Base-by-base conservation (phyloP, 2,797 vertebrate species). In the Borostomias antarcticus region DNA sequence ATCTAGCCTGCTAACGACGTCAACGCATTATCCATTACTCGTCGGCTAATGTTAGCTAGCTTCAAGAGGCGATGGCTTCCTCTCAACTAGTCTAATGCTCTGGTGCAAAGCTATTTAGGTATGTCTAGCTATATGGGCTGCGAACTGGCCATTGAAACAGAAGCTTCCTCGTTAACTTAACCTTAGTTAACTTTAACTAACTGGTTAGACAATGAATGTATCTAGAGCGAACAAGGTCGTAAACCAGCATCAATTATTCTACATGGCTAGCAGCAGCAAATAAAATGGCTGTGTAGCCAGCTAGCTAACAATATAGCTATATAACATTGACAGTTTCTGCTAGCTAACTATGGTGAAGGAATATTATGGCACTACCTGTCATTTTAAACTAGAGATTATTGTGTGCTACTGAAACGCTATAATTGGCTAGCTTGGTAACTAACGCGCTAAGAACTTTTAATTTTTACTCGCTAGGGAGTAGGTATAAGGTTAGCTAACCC, bases 1-100 rank as follows among this genome's bases (percentile, higher is more conserved):
- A 51, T 57, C 63, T 70, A n/a, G n/a, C n/a, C n/a, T n/a, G n/a
- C n/a, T n/a, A n/a, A n/a, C n/a, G n/a, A n/a, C n/a, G n/a, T n/a
- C n/a, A 62, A 59, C 45, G 43, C 54, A 70, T 21, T 29, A 54
- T 8, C 28, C 2, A 5, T 28, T 50, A 28, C 23, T 62, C 13
- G 19, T 2, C 32, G 40, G 53, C 21, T 5, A 58, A 19, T 2
- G 33, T 35, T 17, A n/a, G 7, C 10, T 37, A 23, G 32, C 35
- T 25, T 33, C n/a, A 58, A 21, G 19, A 37, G 4, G n/a, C 17
- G n/a, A 15, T 54, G 40, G 4, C 32, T 13, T 37, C 8, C 40
- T 43, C 15, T 43, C n/a, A 43, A 3, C 1, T 43, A 43, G 13
- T 43, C 40, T 43, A 17, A 43, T 17, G 40, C 40, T 15, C 7